These are phyloP conservation scores for Rhopalosiphum nymphaeae DNA, from an alignment of 2,888 invertebrate genomes.

Conservation along the genomic window DNA sequence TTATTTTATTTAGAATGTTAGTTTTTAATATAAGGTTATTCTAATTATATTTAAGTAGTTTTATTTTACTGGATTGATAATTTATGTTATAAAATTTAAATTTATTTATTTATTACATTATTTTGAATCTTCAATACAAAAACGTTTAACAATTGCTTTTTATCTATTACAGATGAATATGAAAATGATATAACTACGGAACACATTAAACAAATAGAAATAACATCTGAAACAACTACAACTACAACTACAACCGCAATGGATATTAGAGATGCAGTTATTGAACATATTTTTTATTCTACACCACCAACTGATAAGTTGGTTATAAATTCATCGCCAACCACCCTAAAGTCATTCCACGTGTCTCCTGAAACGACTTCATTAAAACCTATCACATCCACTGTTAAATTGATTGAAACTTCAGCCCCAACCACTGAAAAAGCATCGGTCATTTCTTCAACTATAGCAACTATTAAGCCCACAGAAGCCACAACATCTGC, in stretches of 20 bases:
- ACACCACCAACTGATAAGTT: neutral
- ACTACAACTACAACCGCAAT: slow-evolving; percentile 66
- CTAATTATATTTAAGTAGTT: neutral
- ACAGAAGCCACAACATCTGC: slow-evolving; percentile 67
- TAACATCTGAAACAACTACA: slow-evolving; percentile 66
- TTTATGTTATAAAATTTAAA: neutral
- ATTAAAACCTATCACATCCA: slow-evolving; percentile 29
- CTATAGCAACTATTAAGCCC: slow-evolving; percentile 63
- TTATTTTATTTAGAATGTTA: neutral
- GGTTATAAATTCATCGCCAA: slow-evolving; percentile 48
- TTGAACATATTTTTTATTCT: slow-evolving; percentile 39
- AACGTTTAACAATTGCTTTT: neutral
- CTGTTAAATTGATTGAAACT: slow-evolving; percentile 24
- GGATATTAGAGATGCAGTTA: slow-evolving; percentile 14
- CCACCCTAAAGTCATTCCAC: slow-evolving; percentile 41
- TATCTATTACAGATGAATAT: slow-evolving; percentile 18
- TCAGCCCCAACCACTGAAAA: slow-evolving; percentile 42
- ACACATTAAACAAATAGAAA: slow-evolving; percentile 66
- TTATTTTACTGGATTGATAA: neutral
- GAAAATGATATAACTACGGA: slow-evolving; percentile 45
- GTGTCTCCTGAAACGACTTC: slow-evolving; percentile 47
- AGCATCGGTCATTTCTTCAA: slow-evolving; percentile 45
- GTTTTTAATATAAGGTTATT: neutral
- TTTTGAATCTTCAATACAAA: neutral
- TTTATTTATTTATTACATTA: neutral